Base-by-base conservation (phyloP, 2,888 invertebrate genomes). In the Holacanthella duospinosa region DNA sequence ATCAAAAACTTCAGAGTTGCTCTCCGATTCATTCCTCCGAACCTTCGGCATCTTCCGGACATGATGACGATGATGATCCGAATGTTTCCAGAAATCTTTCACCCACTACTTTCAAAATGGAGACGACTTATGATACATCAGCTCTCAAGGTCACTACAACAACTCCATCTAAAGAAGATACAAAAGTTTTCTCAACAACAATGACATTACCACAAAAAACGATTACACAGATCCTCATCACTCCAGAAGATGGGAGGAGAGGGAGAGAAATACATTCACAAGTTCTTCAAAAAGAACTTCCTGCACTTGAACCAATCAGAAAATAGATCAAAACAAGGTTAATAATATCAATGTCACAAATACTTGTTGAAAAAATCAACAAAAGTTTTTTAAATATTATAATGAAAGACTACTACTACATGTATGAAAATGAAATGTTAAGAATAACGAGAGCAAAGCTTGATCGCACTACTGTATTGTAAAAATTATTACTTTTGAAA, bases 111-210 rank as follows among this genome's bases (percentile, higher is more conserved):
- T 69, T 70, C 68, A 65, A 69, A 59, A 71, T 68, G 67, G 69
- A 69, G 54, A 71, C 69, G 2, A 66, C 68, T 27, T 62, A 67
- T 66, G 64, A 71, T 61, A 62, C 70, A 57, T 64, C 71, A 1
- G 69, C 72, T 25, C 63, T 69, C 60, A 63, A 62, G 59, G 69
- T 71, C 19, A 68, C 69, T 29, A 74, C 74, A 24, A 74, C 76
- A 3, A 75, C 75, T 59, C 74, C 76, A 63, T 69, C 75, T 9
- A 75, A 75, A 59, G 73, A 76, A 1, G 75, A 78, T 19, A 64
- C 67, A 24, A 69, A 63, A 44, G 68, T 69, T 26, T 69, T 68
- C 54, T 69, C 67, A 12, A 69, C 70, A 12, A 70, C 71, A 19
- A 70, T 71, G 70, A 69, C 69, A 2, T 59, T 71, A 19, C 70